A percentile compares a stretch with the other conserved stretches of the same genome.
Conservation (phyloP, 2,113 vertebrate species). For the Scartelaos histophorus region DNA sequence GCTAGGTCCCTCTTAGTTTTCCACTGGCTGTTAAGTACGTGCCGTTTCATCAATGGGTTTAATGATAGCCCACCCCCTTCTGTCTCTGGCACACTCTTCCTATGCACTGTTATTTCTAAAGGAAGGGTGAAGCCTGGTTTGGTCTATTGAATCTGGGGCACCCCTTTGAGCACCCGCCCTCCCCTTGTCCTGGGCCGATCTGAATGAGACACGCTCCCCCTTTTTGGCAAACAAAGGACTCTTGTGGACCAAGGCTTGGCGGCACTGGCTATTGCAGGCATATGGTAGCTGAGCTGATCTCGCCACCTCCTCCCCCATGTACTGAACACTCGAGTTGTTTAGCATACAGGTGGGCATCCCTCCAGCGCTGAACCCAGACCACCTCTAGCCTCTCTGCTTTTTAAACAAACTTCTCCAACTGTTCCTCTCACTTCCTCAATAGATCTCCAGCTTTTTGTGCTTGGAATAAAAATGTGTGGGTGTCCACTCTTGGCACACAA, state of each 20-base stretch:
- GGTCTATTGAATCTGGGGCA: conserved; percentile 56
- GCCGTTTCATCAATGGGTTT: conserved; percentile 12
- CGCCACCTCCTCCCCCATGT: not conserved
- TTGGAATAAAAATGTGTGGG: conserved; percentile 5
- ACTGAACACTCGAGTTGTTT: conserved; percentile 64
- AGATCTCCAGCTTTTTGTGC: conserved; percentile 19
- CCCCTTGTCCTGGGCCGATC: conserved; percentile 22
- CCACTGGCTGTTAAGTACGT: conserved; percentile 25
- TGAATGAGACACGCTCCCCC: conserved; percentile 71
- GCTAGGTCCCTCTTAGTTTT: conserved; percentile 36
- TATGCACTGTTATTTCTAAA: conserved; percentile 56
- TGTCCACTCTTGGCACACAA: not conserved
- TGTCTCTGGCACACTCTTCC: conserved; percentile 70
- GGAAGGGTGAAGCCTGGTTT: conserved; percentile 24
- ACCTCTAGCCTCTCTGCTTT: conserved; percentile 32
- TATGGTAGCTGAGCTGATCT: conserved; percentile 70
- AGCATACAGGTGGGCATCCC: conserved; percentile 88
- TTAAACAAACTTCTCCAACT: conserved; percentile 37
- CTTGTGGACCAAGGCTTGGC: conserved; percentile 53
- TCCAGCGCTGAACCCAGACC: conserved; percentile 36
- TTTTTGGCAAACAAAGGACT: conserved; percentile 63
- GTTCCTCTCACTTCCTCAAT: conserved; percentile 13
- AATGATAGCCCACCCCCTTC: conserved; percentile 50
- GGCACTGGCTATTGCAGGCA: conserved; percentile 66
- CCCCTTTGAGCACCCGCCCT: conserved; percentile 42